A percentile compares a stretch with the other conserved stretches of the same genome.
phyloP scores from a whole-genome alignment of 2,888 invertebrate species.

The Spodoptera exigua region DNA sequence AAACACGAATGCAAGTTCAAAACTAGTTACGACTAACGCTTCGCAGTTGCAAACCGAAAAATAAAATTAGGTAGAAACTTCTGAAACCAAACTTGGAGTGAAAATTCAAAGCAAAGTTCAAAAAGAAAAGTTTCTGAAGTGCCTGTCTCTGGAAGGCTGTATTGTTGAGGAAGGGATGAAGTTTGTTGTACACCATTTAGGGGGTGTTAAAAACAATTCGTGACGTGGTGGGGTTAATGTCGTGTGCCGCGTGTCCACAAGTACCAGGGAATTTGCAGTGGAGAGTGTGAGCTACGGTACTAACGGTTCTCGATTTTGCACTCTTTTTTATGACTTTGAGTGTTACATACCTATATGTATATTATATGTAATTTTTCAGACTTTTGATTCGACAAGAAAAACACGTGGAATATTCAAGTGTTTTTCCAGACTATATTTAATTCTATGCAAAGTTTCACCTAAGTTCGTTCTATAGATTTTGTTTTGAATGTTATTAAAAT shows the following conservation, averaged over 20 bases:
- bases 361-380: no score
- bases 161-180: slow-evolving; percentile 60
- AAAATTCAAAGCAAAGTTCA: slow-evolving; percentile 44
- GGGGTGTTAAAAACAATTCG: slow-evolving; percentile 77
- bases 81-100: slow-evolving; percentile 50
- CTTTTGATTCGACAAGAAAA: no score
- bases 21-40: slow-evolving; percentile 51
- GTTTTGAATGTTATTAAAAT: no score
- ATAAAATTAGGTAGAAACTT: slow-evolving; percentile 55
- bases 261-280: slow-evolving; percentile 58
- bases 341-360: no score
- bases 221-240: slow-evolving; percentile 71
- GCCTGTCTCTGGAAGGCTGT: slow-evolving; percentile 54
- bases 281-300: slow-evolving; percentile 43
- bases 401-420: no score
- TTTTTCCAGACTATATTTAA: no score
- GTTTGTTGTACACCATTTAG: slow-evolving; percentile 78
- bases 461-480: no score
- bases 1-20: slow-evolving; percentile 7
- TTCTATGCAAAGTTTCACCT: no score
- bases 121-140: slow-evolving; percentile 52
- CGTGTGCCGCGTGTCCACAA: slow-evolving; percentile 58
- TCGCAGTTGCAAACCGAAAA: slow-evolving; percentile 38
- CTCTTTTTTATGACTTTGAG: background rate
- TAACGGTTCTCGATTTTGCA: slow-evolving; percentile 7